Percentiles rank a stretch among this genome's conserved stretches.
These are phyloP conservation scores for Lochmaea capreae DNA, from an alignment of 2,888 invertebrate species.

Conservation along the genomic window DNA sequence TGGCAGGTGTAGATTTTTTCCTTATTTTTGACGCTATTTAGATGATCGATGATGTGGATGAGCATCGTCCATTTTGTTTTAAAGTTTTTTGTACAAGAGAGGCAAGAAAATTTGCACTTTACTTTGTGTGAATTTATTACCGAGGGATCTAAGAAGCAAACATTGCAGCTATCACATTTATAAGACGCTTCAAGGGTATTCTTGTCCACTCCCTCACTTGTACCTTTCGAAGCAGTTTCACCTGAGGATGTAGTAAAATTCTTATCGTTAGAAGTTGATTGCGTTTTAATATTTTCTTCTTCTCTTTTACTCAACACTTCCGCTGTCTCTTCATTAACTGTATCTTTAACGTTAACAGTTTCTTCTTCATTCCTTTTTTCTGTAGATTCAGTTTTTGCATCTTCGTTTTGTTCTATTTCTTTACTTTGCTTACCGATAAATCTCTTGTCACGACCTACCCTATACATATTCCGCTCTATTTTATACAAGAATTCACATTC, in stretches of 20 bases:
- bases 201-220: neutral
- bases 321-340: too few species aligned
- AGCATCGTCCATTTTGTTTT: conserved; percentile 33
- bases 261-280: too few species aligned
- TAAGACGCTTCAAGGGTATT: neutral
- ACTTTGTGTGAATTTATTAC: conserved; percentile 3
- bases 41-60: conserved; percentile 38
- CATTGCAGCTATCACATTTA: conserved; percentile 7
- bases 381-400: neutral
- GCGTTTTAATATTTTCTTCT: too few species aligned
- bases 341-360: too few species aligned
- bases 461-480: neutral
- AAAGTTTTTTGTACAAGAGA: conserved; percentile 27
- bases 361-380: neutral
- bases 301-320: too few species aligned
- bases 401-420: neutral
- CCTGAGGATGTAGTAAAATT: neutral
- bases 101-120: conserved; percentile 35
- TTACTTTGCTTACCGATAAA: neutral
- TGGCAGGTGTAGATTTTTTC: neutral
- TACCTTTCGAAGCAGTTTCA: neutral
- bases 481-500: neutral
- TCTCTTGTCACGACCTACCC: neutral
- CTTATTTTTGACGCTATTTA: conserved; percentile 18
- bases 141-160: neutral